These are phyloP conservation scores for Megamerina dolium DNA, from an alignment of 2,888 invertebrate genomes.

Conservation along the genomic window DNA sequence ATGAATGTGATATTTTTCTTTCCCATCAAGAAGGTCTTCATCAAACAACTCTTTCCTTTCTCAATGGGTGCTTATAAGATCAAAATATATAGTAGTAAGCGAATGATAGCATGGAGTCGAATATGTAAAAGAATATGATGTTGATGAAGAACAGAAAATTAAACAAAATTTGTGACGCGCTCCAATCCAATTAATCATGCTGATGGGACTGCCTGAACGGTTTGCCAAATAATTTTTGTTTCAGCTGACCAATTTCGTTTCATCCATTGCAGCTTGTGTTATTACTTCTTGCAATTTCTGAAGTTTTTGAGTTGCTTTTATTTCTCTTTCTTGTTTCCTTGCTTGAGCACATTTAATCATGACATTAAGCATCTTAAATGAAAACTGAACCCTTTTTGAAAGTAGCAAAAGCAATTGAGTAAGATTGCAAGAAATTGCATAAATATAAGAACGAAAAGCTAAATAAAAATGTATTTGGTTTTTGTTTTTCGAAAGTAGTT, in stretches of 20 bases:
- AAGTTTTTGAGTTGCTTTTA: background rate
- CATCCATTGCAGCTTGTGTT: background rate
- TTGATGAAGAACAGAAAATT: too few species aligned
- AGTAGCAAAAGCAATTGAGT: background rate
- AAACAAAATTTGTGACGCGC: too few species aligned
- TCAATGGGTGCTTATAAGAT: too few species aligned
- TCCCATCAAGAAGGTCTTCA: too few species aligned
- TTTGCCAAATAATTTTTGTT: background rate
- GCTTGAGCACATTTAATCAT: constrained; percentile 12
- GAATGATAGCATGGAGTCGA: too few species aligned
- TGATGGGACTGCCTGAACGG: background rate
- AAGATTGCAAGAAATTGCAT: too few species aligned
- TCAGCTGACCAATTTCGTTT: background rate
- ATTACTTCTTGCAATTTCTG: background rate
- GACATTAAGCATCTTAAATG: constrained; percentile 17
- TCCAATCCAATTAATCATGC: constrained; percentile 19
- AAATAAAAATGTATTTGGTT: constrained; percentile 3
- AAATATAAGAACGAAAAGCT: too few species aligned
- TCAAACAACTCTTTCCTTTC: too few species aligned
- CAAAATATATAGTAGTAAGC: too few species aligned
- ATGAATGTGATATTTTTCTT: too few species aligned
- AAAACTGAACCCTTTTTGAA: constrained; percentile 8
- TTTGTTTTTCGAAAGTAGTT: background rate
- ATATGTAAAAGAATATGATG: too few species aligned
- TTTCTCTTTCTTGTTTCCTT: too few species aligned